Percentiles rank a stretch among this genome's conserved stretches.
Conservation (phyloP, 2,113 vertebrate genomes). For the Gallinago undulata region DNA sequence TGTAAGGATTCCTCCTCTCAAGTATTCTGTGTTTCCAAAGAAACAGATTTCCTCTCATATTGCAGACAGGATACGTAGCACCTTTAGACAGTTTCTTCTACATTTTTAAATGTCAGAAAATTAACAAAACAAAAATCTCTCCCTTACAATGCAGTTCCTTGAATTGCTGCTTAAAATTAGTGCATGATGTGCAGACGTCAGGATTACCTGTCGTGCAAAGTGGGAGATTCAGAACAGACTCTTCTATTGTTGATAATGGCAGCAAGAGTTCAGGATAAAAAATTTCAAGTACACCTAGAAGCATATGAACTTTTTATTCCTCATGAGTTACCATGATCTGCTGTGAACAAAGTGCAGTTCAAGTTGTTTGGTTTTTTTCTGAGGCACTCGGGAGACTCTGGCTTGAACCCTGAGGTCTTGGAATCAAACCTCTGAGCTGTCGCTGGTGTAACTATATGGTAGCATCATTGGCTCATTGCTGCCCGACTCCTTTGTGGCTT, state of each 20-base stretch:
- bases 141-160: background rate
- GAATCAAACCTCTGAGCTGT: constrained; percentile 92
- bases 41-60: background rate
- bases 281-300: constrained; percentile 68
- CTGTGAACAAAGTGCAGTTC: constrained; percentile 29
- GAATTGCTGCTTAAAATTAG: constrained; percentile 19
- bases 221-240: background rate
- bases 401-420: background rate
- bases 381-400: constrained; percentile 74
- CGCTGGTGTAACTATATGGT: constrained; percentile 52
- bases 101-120: constrained; percentile 16
- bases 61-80: constrained; percentile 61
- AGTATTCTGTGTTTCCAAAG: constrained; percentile 25
- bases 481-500: constrained; percentile 59
- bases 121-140: background rate
- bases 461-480: constrained; percentile 81
- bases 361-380: constrained; percentile 43
- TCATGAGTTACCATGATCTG: background rate
- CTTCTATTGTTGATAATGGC: background rate
- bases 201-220: background rate
- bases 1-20: constrained; percentile 42
- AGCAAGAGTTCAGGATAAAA: constrained; percentile 8
- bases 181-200: background rate
- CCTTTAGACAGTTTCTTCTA: constrained; percentile 51
- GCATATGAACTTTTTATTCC: background rate